Evolutionary conservation across 2,113 vertebrate species (phyloP).

Genomic region (Gavia stellata): DNA sequence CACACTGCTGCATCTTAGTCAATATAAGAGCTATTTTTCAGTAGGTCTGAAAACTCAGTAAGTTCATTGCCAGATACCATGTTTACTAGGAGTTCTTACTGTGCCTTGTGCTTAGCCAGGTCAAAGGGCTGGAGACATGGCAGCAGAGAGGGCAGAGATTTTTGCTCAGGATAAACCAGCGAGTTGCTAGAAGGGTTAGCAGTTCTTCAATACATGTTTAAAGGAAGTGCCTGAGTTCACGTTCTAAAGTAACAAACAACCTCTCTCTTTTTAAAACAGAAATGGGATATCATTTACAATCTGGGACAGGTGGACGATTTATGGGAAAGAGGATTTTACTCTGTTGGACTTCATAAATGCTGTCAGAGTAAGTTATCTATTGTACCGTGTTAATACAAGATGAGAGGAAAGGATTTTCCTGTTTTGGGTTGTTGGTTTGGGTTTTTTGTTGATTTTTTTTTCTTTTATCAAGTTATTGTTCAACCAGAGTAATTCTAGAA

Average conservation of each 20-base stretch:
- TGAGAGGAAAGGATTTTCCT: not conserved
- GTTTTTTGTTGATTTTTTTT: not conserved
- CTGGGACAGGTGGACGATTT: conserved; percentile 95
- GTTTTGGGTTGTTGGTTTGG: not conserved
- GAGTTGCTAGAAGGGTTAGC: fast-evolving
- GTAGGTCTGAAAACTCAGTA: not conserved
- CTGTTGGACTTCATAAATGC: conserved; percentile 94
- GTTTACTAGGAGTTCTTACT: not conserved
- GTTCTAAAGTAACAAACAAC: not conserved
- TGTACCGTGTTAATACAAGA: not conserved
- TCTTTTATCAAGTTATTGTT: not conserved
- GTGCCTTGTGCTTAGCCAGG: not conserved
- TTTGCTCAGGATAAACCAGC: not conserved
- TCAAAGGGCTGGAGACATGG: not conserved
- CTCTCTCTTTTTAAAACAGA: conserved; percentile 71
- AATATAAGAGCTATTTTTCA: not conserved
- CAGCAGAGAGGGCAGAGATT: not conserved
- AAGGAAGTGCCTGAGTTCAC: not conserved
- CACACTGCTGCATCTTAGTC: not conserved
- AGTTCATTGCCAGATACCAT: not conserved
- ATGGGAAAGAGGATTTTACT: conserved; percentile 93
- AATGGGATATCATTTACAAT: conserved; percentile 94
- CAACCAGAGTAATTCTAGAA: not conserved
- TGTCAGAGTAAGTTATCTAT: conserved; percentile 81
- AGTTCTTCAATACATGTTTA: not conserved